Base-by-base conservation (phyloP, 2,888 invertebrate species). In the Eledone cirrhosa region DNA sequence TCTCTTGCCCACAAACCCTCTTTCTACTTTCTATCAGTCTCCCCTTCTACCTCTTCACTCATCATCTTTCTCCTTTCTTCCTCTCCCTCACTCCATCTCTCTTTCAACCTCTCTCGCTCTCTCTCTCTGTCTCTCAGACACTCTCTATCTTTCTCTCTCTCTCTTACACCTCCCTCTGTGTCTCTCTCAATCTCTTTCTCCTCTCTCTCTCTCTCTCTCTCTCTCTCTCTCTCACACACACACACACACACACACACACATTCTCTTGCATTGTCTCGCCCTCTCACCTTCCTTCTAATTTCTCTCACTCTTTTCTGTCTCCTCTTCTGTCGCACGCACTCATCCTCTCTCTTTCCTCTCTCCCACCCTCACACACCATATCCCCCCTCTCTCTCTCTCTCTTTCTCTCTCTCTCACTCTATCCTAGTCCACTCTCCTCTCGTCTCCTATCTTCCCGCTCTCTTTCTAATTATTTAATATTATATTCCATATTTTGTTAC, bases 351-450 rank as follows among this genome's bases (percentile, higher is more conserved):
- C 41, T 31, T n/a, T 31, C 31, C 33, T n/a, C 33, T n/a, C 14
- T n/a, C 33, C 41, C 33, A 29, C 33, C 16, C 29, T 33, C n/a
- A 13, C n/a, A 24, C n/a, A 24, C n/a, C 75, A 16, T 33, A 22
- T 33, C n/a, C 41, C n/a, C 75, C n/a, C 33, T 13, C 41, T 33
- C 75, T 33, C 75, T 75, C 33, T 33, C 75, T 31, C 33, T 75
- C 41, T 33, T 33, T 33, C 75, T 75, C 33, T 33, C 75, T 33
- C 75, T 75, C 75, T n/a, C 33, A 13, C 19, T 19, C 19, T 19
- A 16, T 19, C 19, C 53, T 13, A 13, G 13, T 48, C 19, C 13
- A 16, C 53, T 48, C 53, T 48, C 53, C 19, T 19, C 19, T 19
- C 19, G 14, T 48, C 53, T 48, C 53, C 19, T 19, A 16, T 19